Conservation (phyloP, 2,888 invertebrate species). For the Geophilus truncorum region DNA sequence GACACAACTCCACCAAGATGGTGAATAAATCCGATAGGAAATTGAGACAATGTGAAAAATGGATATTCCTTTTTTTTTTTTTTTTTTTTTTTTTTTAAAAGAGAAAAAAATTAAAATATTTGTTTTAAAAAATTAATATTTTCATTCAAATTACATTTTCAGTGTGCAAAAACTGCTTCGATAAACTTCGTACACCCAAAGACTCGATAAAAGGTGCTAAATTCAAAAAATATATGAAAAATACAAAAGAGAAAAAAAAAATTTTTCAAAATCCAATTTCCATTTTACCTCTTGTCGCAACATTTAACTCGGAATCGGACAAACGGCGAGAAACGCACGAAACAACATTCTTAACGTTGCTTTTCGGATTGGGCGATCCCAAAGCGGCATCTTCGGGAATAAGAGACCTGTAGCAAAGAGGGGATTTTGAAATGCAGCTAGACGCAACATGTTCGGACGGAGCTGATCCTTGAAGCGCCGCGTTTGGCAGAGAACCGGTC, state of each 20-base stretch:
- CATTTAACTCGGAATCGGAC: constrained; percentile 88
- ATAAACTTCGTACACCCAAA: background rate
- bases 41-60: constrained; percentile 85
- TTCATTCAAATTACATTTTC: constrained; percentile 10
- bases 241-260: too few species aligned
- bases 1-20: constrained; percentile 83
- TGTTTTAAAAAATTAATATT: too few species aligned
- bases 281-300: constrained; percentile 80
- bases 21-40: constrained; percentile 80
- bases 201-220: background rate
- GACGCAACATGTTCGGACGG: background rate
- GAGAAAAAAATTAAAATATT: too few species aligned
- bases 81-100: background rate
- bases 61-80: constrained; percentile 94
- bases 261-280: too few species aligned
- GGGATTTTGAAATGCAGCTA: constrained; percentile 17
- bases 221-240: too few species aligned
- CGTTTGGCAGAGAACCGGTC: background rate
- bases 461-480: background rate
- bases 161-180: background rate
- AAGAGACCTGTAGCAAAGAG: constrained; percentile 44
- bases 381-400: constrained; percentile 44
- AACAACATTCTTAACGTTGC: constrained; percentile 51
- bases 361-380: constrained; percentile 36
- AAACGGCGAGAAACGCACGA: constrained; percentile 63